Conservation (phyloP, 2,888 invertebrate species). For the Notodonta dromedarius region DNA sequence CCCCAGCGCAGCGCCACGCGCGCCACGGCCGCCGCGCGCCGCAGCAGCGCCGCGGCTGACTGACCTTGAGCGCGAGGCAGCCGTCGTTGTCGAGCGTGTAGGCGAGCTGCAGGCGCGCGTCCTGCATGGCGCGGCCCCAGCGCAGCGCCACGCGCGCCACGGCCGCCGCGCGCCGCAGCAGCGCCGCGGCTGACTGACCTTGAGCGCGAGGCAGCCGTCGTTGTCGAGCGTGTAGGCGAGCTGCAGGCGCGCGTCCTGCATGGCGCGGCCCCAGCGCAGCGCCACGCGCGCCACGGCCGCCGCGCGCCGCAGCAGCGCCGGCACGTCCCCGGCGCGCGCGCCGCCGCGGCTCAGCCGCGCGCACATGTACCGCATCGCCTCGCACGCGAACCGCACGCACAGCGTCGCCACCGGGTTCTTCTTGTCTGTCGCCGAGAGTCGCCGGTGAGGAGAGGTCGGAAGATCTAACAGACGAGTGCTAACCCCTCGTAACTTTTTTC, state of each 20-base stretch:
- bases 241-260: slow-evolving; percentile 57
- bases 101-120: no score
- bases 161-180: no score
- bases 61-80: no score
- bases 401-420: slow-evolving; percentile 53
- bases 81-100: no score
- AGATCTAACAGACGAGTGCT: no score
- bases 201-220: slow-evolving; percentile 54
- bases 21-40: no score
- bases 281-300: slow-evolving; percentile 40
- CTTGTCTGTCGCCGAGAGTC: slow-evolving; percentile 41
- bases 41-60: no score
- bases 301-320: slow-evolving; percentile 27
- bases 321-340: slow-evolving; percentile 36
- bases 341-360: slow-evolving; percentile 11
- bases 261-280: slow-evolving; percentile 58
- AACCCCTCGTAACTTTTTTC: no score
- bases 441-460: no score
- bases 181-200: slow-evolving; percentile 41
- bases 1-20: no score
- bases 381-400: slow-evolving; percentile 57
- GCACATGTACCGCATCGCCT: slow-evolving; percentile 51
- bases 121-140: no score
- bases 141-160: no score
- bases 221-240: slow-evolving; percentile 56